These are phyloP conservation scores for Zaprionus vittiger DNA, from an alignment of 1,140 invertebrate species.

Conservation along the genomic window DNA sequence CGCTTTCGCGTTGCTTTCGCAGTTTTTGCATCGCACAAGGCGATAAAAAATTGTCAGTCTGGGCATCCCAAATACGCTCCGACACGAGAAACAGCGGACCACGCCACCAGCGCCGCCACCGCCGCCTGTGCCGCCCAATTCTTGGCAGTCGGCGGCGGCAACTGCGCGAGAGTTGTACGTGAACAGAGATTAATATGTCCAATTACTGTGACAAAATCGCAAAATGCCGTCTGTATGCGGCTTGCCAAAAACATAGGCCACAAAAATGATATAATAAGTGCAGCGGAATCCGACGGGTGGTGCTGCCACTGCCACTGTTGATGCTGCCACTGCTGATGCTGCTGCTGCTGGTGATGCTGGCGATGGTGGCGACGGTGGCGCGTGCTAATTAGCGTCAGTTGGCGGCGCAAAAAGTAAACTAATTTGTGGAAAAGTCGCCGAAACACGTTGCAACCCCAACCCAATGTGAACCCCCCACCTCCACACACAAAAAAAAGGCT, in stretches of 20 bases:
- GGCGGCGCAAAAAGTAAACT: slow-evolving; percentile 70
- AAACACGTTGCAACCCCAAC: slow-evolving; percentile 45
- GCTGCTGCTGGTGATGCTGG: slow-evolving; percentile 16
- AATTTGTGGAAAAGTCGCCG: slow-evolving; percentile 74
- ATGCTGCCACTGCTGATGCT: neutral
- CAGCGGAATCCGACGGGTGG: slow-evolving; percentile 43
- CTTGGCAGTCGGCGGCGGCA: slow-evolving; percentile 43
- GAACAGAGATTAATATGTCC: slow-evolving; percentile 84
- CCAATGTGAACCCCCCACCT: slow-evolving; percentile 39
- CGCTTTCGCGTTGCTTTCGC: slow-evolving; percentile 39
- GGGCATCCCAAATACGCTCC: slow-evolving; percentile 47
- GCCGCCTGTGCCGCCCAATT: slow-evolving; percentile 19
- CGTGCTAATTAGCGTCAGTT: slow-evolving; percentile 81
- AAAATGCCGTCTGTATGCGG: slow-evolving; percentile 80
- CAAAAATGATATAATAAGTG: slow-evolving; percentile 79
- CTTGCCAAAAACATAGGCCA: slow-evolving; percentile 54
- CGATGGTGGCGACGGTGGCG: slow-evolving; percentile 62
- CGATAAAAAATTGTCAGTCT: slow-evolving; percentile 64
- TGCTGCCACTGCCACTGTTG: slow-evolving; percentile 18
- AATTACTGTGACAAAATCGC: slow-evolving; percentile 84
- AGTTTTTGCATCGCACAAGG: slow-evolving; percentile 36
- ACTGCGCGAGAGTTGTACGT: slow-evolving; percentile 56
- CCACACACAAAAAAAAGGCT: neutral
- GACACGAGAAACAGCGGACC: slow-evolving; percentile 33
- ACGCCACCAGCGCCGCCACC: slow-evolving; percentile 10